Base-by-base conservation (phyloP, 1,140 invertebrate genomes). In the Drosophila ohnishii region DNA sequence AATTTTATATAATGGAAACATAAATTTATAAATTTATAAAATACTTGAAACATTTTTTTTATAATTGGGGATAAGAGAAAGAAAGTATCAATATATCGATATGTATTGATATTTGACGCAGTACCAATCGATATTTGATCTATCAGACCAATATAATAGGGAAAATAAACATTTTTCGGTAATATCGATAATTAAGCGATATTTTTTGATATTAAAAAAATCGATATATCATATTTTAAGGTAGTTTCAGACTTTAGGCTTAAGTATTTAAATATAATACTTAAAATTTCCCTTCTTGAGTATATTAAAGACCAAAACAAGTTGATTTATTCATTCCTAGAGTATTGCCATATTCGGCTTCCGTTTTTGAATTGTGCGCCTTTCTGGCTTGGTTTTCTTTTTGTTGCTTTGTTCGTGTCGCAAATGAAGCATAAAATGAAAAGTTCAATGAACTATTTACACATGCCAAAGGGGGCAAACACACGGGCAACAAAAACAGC, bases 381-480 rank as follows among this genome's bases (percentile, higher is more conserved):
- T 72, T 61, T 50, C 35, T 45, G 19, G 11, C 55, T 63, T 55
- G 47, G 34, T n/a, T 55, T 55, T 55, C 5, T 3, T 53, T 30
- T 30, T 25, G 19, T 55, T 22, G 61, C 62, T 72, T 80, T 55
- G 69, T 80, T 74, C 65, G 82, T 74, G 71, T 63, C 64, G 70
- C 81, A 85, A 85, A 86, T 85, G 81, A 85, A 85, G 81, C 81
- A 84, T 84, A 74, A 78, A 58, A 63, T 40, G 58, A 55, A 79
- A 58, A 59, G 73, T 85, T 85, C 78, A 85, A 78, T 86, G 81
- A 85, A 85, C 81, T 81, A 86, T 84, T 81, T 70, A 80, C 80
- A 84, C 65, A 85, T 75, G 55, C 51, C 73, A 42, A 75, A 64
- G 51, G 19, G 45, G 44, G 34, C 39, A 57, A 44, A 25, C 16